A percentile compares a stretch with the other conserved stretches of the same genome.
Conservation (phyloP, 1,140 invertebrate genomes). For the Hycleus cichorii region DNA sequence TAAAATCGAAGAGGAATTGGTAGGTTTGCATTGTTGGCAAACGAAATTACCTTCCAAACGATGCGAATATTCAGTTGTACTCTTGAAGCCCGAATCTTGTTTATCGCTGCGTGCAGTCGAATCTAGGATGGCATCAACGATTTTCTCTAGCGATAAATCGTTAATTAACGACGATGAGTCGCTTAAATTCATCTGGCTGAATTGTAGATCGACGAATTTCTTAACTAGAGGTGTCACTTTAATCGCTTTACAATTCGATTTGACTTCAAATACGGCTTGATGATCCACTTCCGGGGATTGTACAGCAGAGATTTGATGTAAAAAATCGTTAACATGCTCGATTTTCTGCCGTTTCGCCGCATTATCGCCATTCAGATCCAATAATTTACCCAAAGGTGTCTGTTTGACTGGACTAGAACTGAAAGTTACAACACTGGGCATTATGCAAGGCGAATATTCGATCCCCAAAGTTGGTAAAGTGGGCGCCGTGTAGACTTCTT, state of each 20-base stretch:
- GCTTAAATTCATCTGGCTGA: slow-evolving; percentile 25
- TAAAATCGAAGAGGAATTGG: slow-evolving; percentile 9
- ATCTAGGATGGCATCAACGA: slow-evolving; percentile 38
- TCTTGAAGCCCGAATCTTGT: slow-evolving; percentile 35
- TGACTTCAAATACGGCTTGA: background rate
- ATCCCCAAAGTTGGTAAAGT: slow-evolving; percentile 32
- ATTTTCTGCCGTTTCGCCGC: slow-evolving; percentile 32
- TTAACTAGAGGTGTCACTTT: slow-evolving; percentile 38
- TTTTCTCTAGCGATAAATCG: slow-evolving; percentile 37
- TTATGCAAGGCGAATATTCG: slow-evolving; percentile 29
- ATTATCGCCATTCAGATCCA: slow-evolving; percentile 7
- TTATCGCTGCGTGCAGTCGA: slow-evolving; percentile 7
- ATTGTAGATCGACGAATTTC: slow-evolving; percentile 34
- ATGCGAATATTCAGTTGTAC: slow-evolving; percentile 29
- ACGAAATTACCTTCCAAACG: slow-evolving; percentile 26
- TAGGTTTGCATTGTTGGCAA: slow-evolving; percentile 30
- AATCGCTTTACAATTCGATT: slow-evolving; percentile 7
- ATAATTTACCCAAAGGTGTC: slow-evolving; percentile 2
- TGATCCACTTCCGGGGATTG: slow-evolving; percentile 42
- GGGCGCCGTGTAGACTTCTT: slow-evolving; percentile 24
- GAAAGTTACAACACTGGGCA: background rate
- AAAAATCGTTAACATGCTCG: slow-evolving; percentile 46
- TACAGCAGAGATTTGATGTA: slow-evolving; percentile 43
- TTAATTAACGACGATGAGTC: slow-evolving; percentile 35
- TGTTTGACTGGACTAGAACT: slow-evolving; percentile 13